phyloP scores from a whole-genome alignment of 1,140 invertebrate genomes.

The Dolichoris vasculosae region DNA sequence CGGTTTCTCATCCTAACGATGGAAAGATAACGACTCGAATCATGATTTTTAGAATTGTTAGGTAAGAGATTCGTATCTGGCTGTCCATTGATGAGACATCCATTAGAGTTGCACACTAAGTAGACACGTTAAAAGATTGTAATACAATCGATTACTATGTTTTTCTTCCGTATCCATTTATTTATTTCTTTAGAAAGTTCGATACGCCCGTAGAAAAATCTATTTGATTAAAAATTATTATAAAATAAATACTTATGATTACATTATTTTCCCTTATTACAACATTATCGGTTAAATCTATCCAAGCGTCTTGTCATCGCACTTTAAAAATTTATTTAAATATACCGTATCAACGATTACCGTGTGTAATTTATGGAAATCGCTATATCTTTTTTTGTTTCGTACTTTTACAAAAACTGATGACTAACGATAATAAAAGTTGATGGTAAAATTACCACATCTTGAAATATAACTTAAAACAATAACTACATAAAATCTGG shows the following conservation, averaged over 20 bases:
- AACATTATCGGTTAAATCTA: too few relatives aligned
- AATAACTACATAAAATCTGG: not conserved
- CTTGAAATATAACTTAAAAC: not conserved
- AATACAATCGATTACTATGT: not conserved
- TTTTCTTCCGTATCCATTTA: not conserved
- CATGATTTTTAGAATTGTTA: slow-evolving; percentile 7
- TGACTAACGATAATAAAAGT: not conserved
- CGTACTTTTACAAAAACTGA: not conserved
- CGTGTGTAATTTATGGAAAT: too few relatives aligned
- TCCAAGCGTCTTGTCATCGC: too few relatives aligned
- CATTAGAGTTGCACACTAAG: slow-evolving; percentile 12
- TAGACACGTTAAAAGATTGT: slow-evolving; percentile 1
- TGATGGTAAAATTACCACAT: not conserved
- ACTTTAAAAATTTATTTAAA: too few relatives aligned
- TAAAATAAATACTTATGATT: not conserved
- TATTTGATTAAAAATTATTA: not conserved
- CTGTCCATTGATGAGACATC: slow-evolving; percentile 14
- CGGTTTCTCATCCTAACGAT: slow-evolving; percentile 34
- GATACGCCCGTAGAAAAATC: not conserved
- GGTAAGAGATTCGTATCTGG: slow-evolving; percentile 35
- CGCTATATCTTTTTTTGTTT: too few relatives aligned
- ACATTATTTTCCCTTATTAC: not conserved
- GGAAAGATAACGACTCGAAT: slow-evolving; percentile 9
- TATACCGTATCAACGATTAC: too few relatives aligned
- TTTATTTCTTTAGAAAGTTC: too few relatives aligned